These are phyloP conservation scores for Habroteleia sp. DNA, from an alignment of 2,888 invertebrate species.

Conservation along the genomic window DNA sequence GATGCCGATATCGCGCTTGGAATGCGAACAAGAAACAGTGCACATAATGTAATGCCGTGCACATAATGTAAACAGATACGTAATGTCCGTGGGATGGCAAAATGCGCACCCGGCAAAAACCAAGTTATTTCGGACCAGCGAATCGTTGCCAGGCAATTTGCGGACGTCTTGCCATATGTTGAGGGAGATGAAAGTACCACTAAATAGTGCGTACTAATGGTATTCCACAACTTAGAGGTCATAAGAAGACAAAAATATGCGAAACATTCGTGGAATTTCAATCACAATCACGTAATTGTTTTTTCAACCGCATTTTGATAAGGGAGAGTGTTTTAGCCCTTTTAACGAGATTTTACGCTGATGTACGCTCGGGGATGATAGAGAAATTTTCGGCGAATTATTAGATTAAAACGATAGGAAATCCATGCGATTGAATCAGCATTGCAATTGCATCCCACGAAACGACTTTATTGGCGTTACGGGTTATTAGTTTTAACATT, in stretches of 20 bases:
- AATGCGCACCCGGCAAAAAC: slow-evolving; percentile 2
- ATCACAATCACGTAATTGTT: slow-evolving; percentile 33
- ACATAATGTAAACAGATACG: slow-evolving; percentile 17
- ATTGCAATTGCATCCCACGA: slow-evolving; percentile 8
- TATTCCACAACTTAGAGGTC: slow-evolving; percentile 13
- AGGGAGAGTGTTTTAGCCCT: slow-evolving; percentile 14
- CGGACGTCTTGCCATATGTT: slow-evolving; percentile 15
- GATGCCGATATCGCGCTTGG: slow-evolving; percentile 8
- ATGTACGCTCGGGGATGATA: background rate
- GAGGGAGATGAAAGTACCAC: background rate
- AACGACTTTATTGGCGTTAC: slow-evolving; percentile 13
- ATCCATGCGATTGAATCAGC: slow-evolving; percentile 18
- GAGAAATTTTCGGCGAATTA: slow-evolving; percentile 16
- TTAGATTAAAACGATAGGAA: slow-evolving; percentile 25
- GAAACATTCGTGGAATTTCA: slow-evolving; percentile 20
- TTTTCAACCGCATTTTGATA: slow-evolving; percentile 24
- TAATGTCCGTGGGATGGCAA: background rate
- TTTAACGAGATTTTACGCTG: slow-evolving; percentile 26
- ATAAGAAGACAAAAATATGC: slow-evolving; percentile 6
- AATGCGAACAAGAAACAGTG: slow-evolving; percentile 7
- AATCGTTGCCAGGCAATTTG: slow-evolving; percentile 20
- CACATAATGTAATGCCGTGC: too few relatives aligned
- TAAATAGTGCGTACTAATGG: slow-evolving; percentile 28
- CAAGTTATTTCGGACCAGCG: slow-evolving; percentile 5
- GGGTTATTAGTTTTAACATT: slow-evolving; percentile 33